These are phyloP conservation scores for Vanacampus margaritifer DNA, from an alignment of 2,113 vertebrate species.

Conservation along the genomic window DNA sequence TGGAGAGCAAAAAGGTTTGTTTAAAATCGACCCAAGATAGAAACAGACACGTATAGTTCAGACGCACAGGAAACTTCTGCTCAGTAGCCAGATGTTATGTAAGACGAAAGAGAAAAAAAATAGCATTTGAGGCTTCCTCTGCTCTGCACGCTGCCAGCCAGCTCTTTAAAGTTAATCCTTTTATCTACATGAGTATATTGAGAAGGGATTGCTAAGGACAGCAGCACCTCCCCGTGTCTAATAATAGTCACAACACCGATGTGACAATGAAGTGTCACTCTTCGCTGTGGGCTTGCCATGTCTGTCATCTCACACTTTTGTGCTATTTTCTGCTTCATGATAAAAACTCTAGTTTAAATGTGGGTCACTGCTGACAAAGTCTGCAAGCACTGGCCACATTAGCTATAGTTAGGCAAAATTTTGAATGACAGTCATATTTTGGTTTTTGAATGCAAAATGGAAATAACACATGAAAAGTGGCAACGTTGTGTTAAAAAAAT, in stretches of 20 bases:
- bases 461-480: not conserved
- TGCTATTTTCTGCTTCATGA: conserved; percentile 8
- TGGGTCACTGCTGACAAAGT: not conserved
- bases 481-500: not conserved
- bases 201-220: not conserved
- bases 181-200: not conserved
- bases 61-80: conserved; percentile 32
- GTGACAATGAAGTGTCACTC: conserved; percentile 18
- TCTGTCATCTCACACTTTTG: conserved; percentile 6
- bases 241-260: conserved; percentile 4
- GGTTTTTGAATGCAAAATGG: not conserved
- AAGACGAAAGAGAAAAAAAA: not conserved
- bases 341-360: not conserved
- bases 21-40: not conserved
- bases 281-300: not conserved
- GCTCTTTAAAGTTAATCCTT: not conserved
- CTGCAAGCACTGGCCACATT: not conserved
- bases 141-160: not conserved
- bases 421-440: not conserved
- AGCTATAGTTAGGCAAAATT: not conserved
- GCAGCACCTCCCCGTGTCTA: conserved; percentile 44
- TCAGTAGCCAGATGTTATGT: conserved; percentile 20
- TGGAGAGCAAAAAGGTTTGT: not conserved
- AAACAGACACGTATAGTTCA: not conserved
- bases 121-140: not conserved